Conservation (phyloP, 2,113 vertebrate genomes). For the Pomatostomus ruficeps region DNA sequence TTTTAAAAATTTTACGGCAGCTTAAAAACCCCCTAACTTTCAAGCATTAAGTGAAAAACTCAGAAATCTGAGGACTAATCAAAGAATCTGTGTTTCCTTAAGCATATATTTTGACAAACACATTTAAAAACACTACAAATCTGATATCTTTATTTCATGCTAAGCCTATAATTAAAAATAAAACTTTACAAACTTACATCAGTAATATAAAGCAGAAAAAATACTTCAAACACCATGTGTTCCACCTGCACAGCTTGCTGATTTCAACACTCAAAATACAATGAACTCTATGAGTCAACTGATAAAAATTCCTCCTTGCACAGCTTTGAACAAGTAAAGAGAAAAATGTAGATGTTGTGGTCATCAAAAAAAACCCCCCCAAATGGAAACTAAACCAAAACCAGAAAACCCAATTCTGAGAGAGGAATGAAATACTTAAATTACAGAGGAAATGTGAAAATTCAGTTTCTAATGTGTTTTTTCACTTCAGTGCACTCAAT, state of each 20-base stretch:
- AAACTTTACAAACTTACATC: neutral
- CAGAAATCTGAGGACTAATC: neutral
- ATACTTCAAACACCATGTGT: neutral
- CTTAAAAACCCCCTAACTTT: fast-evolving
- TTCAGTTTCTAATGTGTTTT: neutral
- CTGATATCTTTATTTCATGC: neutral
- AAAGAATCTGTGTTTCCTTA: neutral
- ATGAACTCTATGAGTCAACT: neutral
- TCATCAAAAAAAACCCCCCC: neutral
- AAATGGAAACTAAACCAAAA: neutral
- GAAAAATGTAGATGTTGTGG: neutral
- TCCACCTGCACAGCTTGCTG: neutral
- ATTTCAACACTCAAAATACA: neutral
- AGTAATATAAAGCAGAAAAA: neutral
- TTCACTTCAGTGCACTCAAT: neutral
- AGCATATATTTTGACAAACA: neutral
- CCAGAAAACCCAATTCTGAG: neutral
- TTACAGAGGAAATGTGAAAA: neutral
- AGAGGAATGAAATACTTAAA: neutral
- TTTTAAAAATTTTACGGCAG: neutral
- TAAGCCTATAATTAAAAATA: neutral
- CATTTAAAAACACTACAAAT: neutral
- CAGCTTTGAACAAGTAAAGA: neutral
- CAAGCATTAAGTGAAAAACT: neutral
- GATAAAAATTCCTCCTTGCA: neutral